phyloP scores from a whole-genome alignment of 2,888 invertebrate species.

The Agonopterix alstromeriana region DNA sequence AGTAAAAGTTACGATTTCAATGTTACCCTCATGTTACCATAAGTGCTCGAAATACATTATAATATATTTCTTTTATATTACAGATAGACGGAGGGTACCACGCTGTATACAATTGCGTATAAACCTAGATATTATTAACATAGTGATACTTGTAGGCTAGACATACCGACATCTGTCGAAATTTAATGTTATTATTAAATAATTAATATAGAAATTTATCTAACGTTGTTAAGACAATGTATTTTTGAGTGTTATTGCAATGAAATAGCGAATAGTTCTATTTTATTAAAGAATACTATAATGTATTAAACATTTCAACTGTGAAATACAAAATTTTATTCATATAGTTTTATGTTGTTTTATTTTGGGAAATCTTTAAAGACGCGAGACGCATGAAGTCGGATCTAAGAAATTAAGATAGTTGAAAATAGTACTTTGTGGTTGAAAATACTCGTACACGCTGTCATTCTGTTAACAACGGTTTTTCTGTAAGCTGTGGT shows the following conservation, averaged over 20 bases:
- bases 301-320: conserved; percentile 62
- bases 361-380: conserved; percentile 10
- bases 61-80: not conserved
- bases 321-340: conserved; percentile 74
- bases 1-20: no score
- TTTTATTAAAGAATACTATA: conserved; percentile 69
- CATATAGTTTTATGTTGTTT: conserved; percentile 56
- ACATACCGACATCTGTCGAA: conserved; percentile 12
- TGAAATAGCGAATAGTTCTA: conserved; percentile 63
- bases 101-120: conserved; percentile 31
- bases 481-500: no score
- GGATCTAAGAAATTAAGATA: no score
- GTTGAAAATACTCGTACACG: no score
- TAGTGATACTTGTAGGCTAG: conserved; percentile 29
- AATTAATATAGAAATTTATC: conserved; percentile 40
- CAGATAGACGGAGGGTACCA: conserved; percentile 22
- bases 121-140: conserved; percentile 10
- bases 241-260: conserved; percentile 71
- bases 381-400: no score
- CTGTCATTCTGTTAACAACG: no score
- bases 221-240: conserved; percentile 60
- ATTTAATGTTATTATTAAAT: conserved; percentile 32
- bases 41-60: not conserved
- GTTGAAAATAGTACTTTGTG: no score
- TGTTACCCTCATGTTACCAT: no score